Base-by-base conservation (phyloP, 2,888 invertebrate species). In the Spisula solida region DNA sequence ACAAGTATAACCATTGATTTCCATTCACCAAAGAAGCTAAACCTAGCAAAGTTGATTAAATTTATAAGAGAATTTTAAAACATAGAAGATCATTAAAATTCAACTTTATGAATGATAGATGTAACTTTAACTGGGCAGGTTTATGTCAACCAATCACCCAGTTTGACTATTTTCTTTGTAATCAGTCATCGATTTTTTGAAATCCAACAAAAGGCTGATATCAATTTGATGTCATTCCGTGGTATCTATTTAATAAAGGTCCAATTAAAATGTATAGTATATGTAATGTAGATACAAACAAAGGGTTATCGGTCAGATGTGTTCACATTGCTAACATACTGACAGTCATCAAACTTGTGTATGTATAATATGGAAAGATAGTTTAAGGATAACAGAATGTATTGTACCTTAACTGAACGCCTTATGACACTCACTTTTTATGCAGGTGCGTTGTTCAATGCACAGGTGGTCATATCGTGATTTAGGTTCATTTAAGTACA, bases 161-260 rank as follows among this genome's bases (percentile, higher is more conserved):
- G 60, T 66, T 5, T 66, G 56, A 66, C 51, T 66, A n/a, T 66
- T 25, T 66, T 66, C 60, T 66, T 66, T 66, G 60, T 75, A 14
- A 14, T 75, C 29, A 75, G 75, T 31, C 75, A 75, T 34, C 31
- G 34, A 75, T 75, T 75, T 75, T 31, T 34, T 75, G 5, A 34
- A 75, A 34, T 34, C 2, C 29, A 34, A 75, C 16, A 34, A 16
- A 75, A 29, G 16, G 18, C 31, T 29, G 8, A 18, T 70, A 31
- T 31, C 14, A 34, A 75, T 75, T 75, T 31, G 34, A 75, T 75
- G 75, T 31, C 14, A 14, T 75, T 31, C 16, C 18, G 1, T 18
- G 75, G 75, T 66, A 25, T 66, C 25, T 66, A 66, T 66, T 66
- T 66, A 25, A 66, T 25, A 0, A 66, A 66, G 60, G 60, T 25